Conservation (phyloP, 2,113 vertebrate species). For the Indicator maculatus region DNA sequence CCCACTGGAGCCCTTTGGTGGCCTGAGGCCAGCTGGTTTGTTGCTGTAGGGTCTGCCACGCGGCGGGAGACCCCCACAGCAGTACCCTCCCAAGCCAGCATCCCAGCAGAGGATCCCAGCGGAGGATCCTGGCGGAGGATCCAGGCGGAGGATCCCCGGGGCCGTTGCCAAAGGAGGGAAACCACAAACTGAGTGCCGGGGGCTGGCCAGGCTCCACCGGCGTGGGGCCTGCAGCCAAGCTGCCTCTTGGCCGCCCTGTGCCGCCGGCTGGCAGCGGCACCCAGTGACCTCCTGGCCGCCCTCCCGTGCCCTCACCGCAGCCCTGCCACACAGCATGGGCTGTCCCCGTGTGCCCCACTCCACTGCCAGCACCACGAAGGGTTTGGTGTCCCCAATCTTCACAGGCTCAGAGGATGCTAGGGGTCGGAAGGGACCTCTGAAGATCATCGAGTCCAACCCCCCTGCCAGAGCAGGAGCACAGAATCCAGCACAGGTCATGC, state of each 20-base stretch:
- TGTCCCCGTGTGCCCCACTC: too few species aligned
- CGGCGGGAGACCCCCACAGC: neutral
- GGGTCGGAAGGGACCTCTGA: too few species aligned
- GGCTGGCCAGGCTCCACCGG: slow-evolving; percentile 17
- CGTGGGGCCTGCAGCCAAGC: slow-evolving; percentile 21
- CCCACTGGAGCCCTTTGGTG: neutral
- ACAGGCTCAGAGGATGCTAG: too few species aligned
- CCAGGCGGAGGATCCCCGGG: neutral
- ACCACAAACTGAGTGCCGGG: neutral
- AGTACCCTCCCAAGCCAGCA: neutral
- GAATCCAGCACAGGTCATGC: too few species aligned
- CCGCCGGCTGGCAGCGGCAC: neutral
- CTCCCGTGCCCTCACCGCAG: neutral
- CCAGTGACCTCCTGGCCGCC: neutral
- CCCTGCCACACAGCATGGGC: fast-evolving
- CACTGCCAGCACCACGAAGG: neutral
- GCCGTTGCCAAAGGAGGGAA: slow-evolving; percentile 1
- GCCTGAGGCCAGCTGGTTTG: fast-evolving
- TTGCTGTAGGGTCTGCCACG: neutral
- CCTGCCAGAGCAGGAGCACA: too few species aligned
- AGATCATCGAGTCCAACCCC: too few species aligned
- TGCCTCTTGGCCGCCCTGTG: slow-evolving; percentile 26
- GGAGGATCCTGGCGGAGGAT: slow-evolving; percentile 22
- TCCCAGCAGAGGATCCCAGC: neutral
- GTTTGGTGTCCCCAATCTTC: neutral